Evolutionary conservation across 2,888 invertebrate species (phyloP), one percentile per base, ranked within the genome.

Genomic region (Apamea anceps): DNA sequence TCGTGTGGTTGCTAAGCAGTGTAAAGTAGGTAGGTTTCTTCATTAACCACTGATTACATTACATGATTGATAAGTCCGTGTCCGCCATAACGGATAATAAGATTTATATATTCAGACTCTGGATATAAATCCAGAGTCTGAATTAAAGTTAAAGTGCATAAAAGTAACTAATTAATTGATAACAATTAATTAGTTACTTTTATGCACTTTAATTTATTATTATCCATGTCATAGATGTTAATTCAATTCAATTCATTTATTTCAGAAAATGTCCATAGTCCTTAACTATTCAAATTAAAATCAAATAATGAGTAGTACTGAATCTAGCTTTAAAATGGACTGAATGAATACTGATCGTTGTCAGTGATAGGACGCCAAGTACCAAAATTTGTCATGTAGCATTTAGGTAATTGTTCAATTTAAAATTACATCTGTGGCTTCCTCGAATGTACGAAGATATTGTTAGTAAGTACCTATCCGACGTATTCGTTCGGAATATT

Each of bases 391-490:
- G 42, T 87, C 79, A 77, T 76, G 68, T 51, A 67, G 13, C 66
- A 74, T 77, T 85, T 85, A 65, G 67, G 63, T 83, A 86, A 83
- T 86, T 80, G 73, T 86, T 74, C 76, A 86, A 83, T 83, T 82
- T 82, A 68, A 83, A 80, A 75, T 81, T 80, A 77, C 75, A 76
- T 72, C 48, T 62, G 68, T 75, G 25, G 67, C 74, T 75, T 82
- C 83, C 68, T 77, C 62, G 67, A 75, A 67, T 65, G 42, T 71
- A 25, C 42, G 63, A 85, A 21, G 51, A 84, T 75, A 80, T 51
- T 71, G 60, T 60, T 75, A 51, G 51, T 73, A 57, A 21, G 60
- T 81, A 68, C 42, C 54, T 45, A n/a, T 37, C 62, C 42, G 63
- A 57, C 21, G 51, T 60, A 82, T 60, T 60, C 51, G 65, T 76